These are phyloP conservation scores for Pachyseris speciosa DNA, from an alignment of 64 coral and sea anemone genomes.

Conservation along the genomic window DNA sequence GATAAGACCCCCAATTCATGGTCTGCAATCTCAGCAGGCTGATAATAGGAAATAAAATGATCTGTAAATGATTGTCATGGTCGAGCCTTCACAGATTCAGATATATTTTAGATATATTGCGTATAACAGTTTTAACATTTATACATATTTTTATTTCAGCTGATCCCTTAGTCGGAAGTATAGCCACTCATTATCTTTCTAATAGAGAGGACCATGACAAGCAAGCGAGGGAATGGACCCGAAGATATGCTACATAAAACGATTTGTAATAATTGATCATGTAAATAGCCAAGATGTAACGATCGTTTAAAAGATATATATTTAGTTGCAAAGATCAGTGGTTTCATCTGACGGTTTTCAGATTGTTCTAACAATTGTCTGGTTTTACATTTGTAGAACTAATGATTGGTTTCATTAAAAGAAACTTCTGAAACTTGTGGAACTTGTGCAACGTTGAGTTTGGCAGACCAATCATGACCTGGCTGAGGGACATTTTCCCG, in stretches of 20 bases:
- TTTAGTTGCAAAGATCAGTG: neutral
- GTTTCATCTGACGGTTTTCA: neutral
- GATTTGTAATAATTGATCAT: neutral
- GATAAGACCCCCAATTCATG: too few species aligned
- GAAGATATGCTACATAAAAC: slow-evolving; percentile 78
- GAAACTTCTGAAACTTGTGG: too few species aligned
- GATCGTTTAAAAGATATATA: neutral
- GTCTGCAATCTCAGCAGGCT: too few species aligned
- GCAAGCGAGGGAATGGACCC: slow-evolving; percentile 88
- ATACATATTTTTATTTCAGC: slow-evolving; percentile 71
- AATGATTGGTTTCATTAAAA: too few species aligned
- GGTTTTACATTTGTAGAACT: neutral
- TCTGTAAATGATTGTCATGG: too few species aligned
- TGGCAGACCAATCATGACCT: neutral
- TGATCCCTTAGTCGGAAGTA: slow-evolving; percentile 88
- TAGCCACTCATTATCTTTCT: slow-evolving; percentile 79
- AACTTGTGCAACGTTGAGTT: too few species aligned
- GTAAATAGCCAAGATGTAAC: slow-evolving; percentile 12
- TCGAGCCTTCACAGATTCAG: too few species aligned
- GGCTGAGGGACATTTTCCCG: too few species aligned
- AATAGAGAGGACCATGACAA: slow-evolving; percentile 86
- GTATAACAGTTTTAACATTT: too few species aligned
- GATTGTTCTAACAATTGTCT: neutral
- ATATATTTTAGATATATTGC: too few species aligned
- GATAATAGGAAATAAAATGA: too few species aligned